Evolutionary conservation across 1,140 invertebrate genomes (phyloP), one percentile per base, ranked within the genome.

Genomic region (Lithobius niger): DNA sequence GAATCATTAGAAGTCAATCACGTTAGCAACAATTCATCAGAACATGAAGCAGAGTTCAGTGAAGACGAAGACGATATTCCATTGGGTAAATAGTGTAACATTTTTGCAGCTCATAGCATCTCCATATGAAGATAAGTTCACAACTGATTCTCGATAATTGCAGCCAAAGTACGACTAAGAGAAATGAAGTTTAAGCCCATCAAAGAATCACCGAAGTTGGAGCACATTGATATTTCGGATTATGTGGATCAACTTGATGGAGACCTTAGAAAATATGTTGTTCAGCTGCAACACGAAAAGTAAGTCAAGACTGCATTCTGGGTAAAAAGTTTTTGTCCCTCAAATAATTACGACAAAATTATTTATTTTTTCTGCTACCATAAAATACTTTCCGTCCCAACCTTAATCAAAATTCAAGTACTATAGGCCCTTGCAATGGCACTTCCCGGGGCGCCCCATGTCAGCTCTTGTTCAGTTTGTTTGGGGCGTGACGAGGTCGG

Each of bases 51-150:
- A 31, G 74, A 75, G 51, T 66, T 68, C 64, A 68, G 88, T 58
- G 88, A 89, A 25, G 88, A 93, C 52, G 73, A 76, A 66, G 88
- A 92, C 63, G 87, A 91, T 66, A 76, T 88, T 55, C 85, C 84
- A 28, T 67, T 87, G 27, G 81, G 83, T 52, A 81, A 82, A 13
- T 42, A 26, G 27, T 50, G 18, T 26, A 15, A 18, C 18, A 2
- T 10, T 51, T 51, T 10, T 15, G n/a, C 31, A 36, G n/a, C 31
- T 10, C 31, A 10, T 36, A 36, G 10, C 10, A n/a, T n/a, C 10
- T 36, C n/a, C n/a, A 36, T 36, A 10, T 36, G 10, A 36, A 10
- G n/a, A 36, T 10, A 36, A 36, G 10, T 36, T n/a, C 31, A 36
- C n/a, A 36, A 36, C 31, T n/a, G 31, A 10, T 36, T 36, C 31